Evolutionary conservation across 2,113 vertebrate genomes (phyloP).

Genomic region (Pelodiscus sinensis): DNA sequence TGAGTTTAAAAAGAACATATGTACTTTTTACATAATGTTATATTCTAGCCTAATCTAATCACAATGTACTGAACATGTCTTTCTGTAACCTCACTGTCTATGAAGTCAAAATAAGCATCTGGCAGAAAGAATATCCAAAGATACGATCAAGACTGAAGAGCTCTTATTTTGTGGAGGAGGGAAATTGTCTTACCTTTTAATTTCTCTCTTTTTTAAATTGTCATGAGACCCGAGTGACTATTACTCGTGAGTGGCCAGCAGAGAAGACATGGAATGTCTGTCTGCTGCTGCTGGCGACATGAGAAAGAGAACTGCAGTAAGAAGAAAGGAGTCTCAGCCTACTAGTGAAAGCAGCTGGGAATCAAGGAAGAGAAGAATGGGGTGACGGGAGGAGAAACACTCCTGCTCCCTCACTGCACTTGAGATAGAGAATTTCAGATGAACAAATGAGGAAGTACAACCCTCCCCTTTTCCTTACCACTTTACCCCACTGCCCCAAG

Average conservation of each 20-base stretch:
- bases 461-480: too few relatives aligned
- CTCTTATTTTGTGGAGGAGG: background rate
- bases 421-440: background rate
- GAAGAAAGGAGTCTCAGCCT: rapidly evolving
- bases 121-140: background rate
- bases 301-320: background rate
- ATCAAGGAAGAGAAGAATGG: background rate
- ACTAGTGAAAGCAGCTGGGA: background rate
- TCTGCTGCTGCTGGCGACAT: background rate
- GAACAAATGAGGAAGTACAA: rapidly evolving
- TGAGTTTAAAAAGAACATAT: too few relatives aligned
- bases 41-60: background rate
- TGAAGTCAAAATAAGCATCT: background rate
- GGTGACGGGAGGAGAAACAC: background rate
- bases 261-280: rapidly evolving
- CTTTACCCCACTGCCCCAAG: too few relatives aligned
- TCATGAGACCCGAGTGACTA: background rate
- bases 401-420: background rate
- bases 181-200: background rate
- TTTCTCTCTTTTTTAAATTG: background rate
- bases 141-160: background rate
- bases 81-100: background rate
- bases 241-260: background rate
- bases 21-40: background rate
- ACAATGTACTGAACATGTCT: background rate